Evolutionary conservation across 2,113 vertebrate genomes (phyloP).

Genomic region (Lonchura striata): DNA sequence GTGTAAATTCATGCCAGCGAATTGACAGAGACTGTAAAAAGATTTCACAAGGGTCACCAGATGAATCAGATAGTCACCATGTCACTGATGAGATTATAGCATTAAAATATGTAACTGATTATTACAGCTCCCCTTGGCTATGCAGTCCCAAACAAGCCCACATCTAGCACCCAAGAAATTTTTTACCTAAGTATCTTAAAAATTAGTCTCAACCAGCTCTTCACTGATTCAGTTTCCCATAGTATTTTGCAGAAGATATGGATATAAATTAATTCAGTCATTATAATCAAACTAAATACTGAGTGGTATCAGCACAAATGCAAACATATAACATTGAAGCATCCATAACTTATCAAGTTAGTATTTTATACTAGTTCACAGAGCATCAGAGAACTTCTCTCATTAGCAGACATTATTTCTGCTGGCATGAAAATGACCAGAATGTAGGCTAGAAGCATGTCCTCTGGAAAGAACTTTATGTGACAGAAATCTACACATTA

Average conservation of each 20-base stretch:
- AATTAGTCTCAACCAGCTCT: background rate
- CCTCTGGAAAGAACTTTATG: background rate
- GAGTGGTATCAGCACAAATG: too few species aligned
- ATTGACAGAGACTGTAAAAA: background rate
- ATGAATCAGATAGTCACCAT: background rate
- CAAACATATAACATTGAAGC: too few species aligned
- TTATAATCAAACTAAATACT: too few species aligned
- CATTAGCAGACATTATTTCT: too few species aligned
- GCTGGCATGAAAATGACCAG: too few species aligned
- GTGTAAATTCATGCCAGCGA: background rate
- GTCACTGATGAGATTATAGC: background rate
- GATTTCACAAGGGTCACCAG: background rate
- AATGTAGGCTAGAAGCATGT: too few species aligned
- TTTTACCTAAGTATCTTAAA: background rate
- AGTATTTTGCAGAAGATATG: too few species aligned
- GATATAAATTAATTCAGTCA: too few species aligned
- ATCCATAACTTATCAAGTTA: too few species aligned
- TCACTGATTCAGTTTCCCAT: too few species aligned
- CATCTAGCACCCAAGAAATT: rapidly evolving
- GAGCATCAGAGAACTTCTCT: too few species aligned
- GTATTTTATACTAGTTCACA: too few species aligned
- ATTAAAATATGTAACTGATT: background rate
- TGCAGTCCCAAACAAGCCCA: background rate
- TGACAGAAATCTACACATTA: background rate
- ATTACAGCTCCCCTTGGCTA: background rate